Conservation (phyloP, 2,888 invertebrate genomes). For the Tigriopus californicus region DNA sequence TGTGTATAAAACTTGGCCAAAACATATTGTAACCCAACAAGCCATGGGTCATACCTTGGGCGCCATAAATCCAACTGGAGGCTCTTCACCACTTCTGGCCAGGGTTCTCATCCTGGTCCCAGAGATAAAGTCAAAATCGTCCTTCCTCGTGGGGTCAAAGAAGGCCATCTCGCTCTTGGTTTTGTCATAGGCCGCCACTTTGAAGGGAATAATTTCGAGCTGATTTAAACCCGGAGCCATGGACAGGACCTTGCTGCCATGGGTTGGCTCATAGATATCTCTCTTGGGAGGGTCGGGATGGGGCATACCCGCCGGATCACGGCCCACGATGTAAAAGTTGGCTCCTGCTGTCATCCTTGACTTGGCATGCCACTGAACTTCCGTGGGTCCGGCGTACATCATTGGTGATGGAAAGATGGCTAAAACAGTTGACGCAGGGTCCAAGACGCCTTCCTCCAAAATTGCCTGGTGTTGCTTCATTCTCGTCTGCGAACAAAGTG, state of each 20-base stretch:
- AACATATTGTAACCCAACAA: no score
- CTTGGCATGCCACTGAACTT: conserved; percentile 80
- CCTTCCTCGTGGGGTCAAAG: conserved; percentile 68
- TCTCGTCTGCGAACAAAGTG: conserved; percentile 1
- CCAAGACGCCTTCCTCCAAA: conserved; percentile 61
- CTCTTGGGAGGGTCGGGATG: conserved; percentile 60
- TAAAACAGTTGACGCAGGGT: conserved; percentile 63
- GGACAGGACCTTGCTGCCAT: conserved; percentile 71
- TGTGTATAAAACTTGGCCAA: no score
- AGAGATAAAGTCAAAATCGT: conserved; percentile 94
- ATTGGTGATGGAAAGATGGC: conserved; percentile 99
- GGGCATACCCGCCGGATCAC: conserved; percentile 94
- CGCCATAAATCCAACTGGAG: conserved; percentile 97
- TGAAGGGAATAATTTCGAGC: conserved; percentile 90
- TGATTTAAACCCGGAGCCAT: conserved; percentile 81
- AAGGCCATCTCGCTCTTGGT: conserved; percentile 69
- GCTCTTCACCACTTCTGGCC: conserved; percentile 56
- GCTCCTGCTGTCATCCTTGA: conserved; percentile 90
- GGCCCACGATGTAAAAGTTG: conserved; percentile 92
- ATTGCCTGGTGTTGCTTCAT: conserved; percentile 39
- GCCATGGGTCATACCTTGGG: conserved; percentile 34
- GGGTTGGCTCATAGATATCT: conserved; percentile 79
- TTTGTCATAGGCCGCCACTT: conserved; percentile 91
- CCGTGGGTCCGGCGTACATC: conserved; percentile 77
- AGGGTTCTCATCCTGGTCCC: conserved; percentile 90